Percentiles rank a stretch among this genome's conserved stretches.
phyloP scores from a whole-genome alignment of 2,888 invertebrate genomes.

The Conchocele bisecta region DNA sequence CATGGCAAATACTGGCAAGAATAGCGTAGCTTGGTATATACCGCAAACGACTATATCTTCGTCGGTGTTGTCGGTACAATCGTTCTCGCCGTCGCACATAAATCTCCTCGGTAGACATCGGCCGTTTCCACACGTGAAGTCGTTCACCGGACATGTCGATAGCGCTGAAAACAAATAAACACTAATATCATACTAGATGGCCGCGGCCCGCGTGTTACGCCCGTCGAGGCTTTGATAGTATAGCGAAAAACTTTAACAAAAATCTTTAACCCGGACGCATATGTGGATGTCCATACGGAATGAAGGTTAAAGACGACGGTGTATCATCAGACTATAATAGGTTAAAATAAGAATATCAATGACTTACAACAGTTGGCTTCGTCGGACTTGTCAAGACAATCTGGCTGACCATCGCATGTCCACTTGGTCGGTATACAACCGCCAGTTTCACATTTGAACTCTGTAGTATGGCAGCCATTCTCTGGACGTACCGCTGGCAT shows the following conservation, averaged over 20 bases:
- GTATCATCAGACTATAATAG: too few relatives aligned
- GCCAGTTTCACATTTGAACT: constrained; percentile 73
- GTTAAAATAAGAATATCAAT: neutral
- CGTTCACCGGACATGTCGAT: constrained; percentile 66
- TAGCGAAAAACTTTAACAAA: too few relatives aligned
- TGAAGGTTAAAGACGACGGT: constrained; percentile 87
- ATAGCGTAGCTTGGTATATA: too few relatives aligned
- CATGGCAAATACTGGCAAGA: too few relatives aligned
- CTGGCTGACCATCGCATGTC: constrained; percentile 88
- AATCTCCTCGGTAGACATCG: constrained; percentile 92
- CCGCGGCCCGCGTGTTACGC: too few relatives aligned
- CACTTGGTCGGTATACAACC: constrained; percentile 96
- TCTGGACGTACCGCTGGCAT: constrained; percentile 63
- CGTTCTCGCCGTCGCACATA: constrained; percentile 91
- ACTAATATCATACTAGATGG: too few relatives aligned
- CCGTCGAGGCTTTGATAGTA: too few relatives aligned
- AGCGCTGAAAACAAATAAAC: too few relatives aligned
- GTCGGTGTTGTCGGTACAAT: constrained; percentile 94
- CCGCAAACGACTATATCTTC: too few relatives aligned
- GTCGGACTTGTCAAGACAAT: constrained; percentile 93
- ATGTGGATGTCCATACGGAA: constrained; percentile 96
- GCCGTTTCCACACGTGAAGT: constrained; percentile 81
- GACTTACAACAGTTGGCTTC: constrained; percentile 60
- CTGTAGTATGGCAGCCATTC: constrained; percentile 62
- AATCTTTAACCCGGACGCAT: too few relatives aligned